These are phyloP conservation scores for Aphelenchoides besseyi DNA, from an alignment of 1,140 invertebrate species.

Conservation along the genomic window DNA sequence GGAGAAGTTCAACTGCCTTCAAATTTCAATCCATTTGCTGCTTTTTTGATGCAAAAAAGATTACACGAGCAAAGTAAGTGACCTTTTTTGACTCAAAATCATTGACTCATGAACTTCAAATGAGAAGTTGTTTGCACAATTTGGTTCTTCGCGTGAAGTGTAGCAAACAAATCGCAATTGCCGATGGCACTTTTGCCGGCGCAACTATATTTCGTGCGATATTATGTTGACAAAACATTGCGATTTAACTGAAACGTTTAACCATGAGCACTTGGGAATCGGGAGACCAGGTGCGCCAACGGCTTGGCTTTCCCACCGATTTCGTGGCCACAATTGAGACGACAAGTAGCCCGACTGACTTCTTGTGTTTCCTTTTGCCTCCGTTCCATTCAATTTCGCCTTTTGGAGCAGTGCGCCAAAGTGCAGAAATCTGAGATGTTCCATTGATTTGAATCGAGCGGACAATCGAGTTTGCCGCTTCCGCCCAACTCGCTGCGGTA, in stretches of 20 bases:
- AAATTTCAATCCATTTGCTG: background rate
- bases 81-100: no score
- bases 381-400: conserved; percentile 16
- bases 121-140: no score
- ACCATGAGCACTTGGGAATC: no score
- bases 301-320: background rate
- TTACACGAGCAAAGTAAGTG: conserved; percentile 6
- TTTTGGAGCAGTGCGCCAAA: background rate
- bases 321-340: background rate
- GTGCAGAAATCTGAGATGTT: conserved; percentile 17
- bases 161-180: no score
- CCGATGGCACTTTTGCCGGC: no score
- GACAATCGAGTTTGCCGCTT: background rate
- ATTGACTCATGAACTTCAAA: no score
- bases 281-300: background rate
- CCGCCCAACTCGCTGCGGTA: background rate
- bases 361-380: conserved; percentile 8
- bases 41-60: background rate
- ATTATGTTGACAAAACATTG: no score
- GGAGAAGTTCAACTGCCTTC: background rate
- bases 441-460: conserved; percentile 6
- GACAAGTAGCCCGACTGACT: conserved; percentile 2
- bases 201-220: no score
- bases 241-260: no score
- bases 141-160: no score